Evolutionary conservation across 1,140 invertebrate genomes (phyloP), one percentile per base, ranked within the genome.

Genomic region (Anastrepha ludens): DNA sequence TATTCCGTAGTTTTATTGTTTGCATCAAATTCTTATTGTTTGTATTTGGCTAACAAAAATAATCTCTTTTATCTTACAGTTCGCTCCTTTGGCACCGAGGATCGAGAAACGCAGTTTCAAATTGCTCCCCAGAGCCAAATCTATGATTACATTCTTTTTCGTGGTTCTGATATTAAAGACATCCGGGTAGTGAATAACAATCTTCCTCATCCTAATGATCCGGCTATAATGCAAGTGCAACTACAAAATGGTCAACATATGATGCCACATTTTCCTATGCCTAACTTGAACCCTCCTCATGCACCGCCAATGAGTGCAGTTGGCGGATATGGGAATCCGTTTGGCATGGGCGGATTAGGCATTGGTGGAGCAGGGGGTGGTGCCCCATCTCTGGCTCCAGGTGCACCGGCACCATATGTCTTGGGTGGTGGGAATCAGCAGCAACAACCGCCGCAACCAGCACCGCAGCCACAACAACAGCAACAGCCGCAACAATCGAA

Each of bases 91-190:
- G 99, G 99, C 50, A 99, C 99, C 50, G 99, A 99, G 94, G 98
- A 99, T 93, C 95, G 99, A 64, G 97, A 98, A 89, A 98, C 98
- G 41, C 97, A 98, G 92, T 97, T 97, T 93, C 98, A 98, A 87
- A 98, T 99, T 60, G 96, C 97, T 65, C 97, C 98, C 65, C 97
- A 99, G 93, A 98, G 98, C 94, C 98, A 99, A 94, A 96, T 99
- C 59, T 99, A 99, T 94, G 99, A 99, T 91, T 99, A 99, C 93
- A 99, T 99, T 90, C 96, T 99, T 86, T 99, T 99, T 94, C 95
- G 99, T 89, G 99, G 98, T 50, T 97, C 97, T 89, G 99, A 99
- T 93, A 99, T 99, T 91, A 99, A 99, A 94, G 99, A 99, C 93
- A 98, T 99, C 90, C 96, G 98, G 93, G 98, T 99, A 88, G 96